Evolutionary conservation across 2,113 vertebrate genomes (phyloP), one percentile per base, ranked within the genome.

Genomic region (Triplophysa siluroides): DNA sequence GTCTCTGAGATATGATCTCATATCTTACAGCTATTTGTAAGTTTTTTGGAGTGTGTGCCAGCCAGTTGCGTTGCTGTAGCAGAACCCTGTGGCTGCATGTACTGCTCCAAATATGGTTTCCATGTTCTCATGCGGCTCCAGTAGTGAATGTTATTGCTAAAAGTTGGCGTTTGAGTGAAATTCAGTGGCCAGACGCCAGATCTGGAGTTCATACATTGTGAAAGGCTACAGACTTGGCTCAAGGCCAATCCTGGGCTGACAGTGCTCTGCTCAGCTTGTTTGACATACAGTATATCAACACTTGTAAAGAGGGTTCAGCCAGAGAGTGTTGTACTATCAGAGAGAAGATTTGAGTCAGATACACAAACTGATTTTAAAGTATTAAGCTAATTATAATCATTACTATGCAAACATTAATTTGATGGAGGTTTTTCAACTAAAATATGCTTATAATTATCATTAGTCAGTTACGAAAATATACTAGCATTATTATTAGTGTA

Each of bases 141-240:
- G 72, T 64, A 79, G 54, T 76, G 71, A 79, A 64, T 60, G 73
- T 80, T 70, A 66, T 68, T 83, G 24, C 60, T 70, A 47, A 79
- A 76, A 63, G 77, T 61, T 60, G 74, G 67, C 65, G 64, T 76
- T 64, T 50, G 16, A 70, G 47, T 76, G 45, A 76, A 71, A 65
- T 80, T 83, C 65, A 33, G n/a, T 69, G 65, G 78, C 72, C 60
- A 58, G 78, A 71, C 14, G 82, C 78, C 82, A 76, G 60, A 50
- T 52, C 65, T 54, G 47, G 50, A 64, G 81, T 70, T 52, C 68
- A 58, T 47, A 26, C 41, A 52, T 19, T 73, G 54, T 73, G 33
- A 47, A 43, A 56, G 62, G 68, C 23, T 65, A 6, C 45, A 66
- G 54, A 62, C 50, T 50, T 78, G 76, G 76, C 76, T 41, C 12